Evolutionary conservation across 35 echinoderm and acorn worm genomes (phyloP).

Genomic region (Anneissia japonica): DNA sequence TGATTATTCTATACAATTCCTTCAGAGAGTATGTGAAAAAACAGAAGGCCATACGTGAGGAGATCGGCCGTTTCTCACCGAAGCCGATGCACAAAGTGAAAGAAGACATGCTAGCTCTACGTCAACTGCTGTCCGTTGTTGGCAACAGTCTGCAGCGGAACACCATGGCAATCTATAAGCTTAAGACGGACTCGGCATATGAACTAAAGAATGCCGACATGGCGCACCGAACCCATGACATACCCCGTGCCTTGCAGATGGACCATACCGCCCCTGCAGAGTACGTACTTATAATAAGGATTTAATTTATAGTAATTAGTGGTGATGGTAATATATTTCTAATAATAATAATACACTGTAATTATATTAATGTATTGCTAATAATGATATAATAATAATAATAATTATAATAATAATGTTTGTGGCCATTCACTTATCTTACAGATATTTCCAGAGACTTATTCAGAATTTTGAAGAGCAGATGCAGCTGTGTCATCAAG

Average conservation of each 20-base stretch:
- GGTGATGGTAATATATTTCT: too few relatives aligned
- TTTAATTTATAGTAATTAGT: too few relatives aligned
- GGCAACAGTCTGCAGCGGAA: conserved; percentile 70
- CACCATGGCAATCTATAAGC: conserved; percentile 65
- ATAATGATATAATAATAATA: too few relatives aligned
- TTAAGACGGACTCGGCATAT: conserved; percentile 73
- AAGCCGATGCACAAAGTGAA: conserved; percentile 68
- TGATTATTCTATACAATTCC: background rate
- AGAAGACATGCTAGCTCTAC: conserved; percentile 73
- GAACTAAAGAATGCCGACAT: conserved; percentile 89
- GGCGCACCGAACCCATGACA: conserved; percentile 79
- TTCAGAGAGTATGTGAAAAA: conserved; percentile 85
- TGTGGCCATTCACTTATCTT: background rate
- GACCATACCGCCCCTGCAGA: conserved; percentile 78
- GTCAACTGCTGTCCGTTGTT: conserved; percentile 68
- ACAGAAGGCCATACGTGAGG: conserved; percentile 79
- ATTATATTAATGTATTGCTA: too few relatives aligned
- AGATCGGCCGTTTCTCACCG: conserved; percentile 71
- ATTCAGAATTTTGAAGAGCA: conserved; percentile 82
- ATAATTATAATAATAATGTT: background rate
- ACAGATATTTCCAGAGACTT: conserved; percentile 86
- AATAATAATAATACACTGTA: too few relatives aligned
- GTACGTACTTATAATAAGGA: conserved; percentile 47
- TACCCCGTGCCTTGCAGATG: conserved; percentile 70
- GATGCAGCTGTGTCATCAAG: conserved; percentile 68